Percentiles rank a stretch among this genome's conserved stretches.
phyloP scores from a whole-genome alignment of 2,888 invertebrate genomes.

The Habrosyne pyritoides region DNA sequence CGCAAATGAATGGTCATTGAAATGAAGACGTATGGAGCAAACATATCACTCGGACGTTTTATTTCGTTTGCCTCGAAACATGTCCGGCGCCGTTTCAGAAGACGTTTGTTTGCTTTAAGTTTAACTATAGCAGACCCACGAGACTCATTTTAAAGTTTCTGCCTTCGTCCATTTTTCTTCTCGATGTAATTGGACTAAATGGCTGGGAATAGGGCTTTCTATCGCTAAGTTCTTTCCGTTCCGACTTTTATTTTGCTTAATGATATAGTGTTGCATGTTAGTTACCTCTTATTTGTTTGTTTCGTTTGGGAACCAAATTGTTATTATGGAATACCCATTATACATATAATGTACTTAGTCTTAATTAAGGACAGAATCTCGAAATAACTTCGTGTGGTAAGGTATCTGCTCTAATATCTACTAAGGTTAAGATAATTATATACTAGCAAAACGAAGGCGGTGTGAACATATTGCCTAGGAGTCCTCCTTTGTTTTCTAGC shows the following conservation, averaged over 20 bases:
- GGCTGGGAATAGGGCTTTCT: background rate
- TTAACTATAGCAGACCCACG: constrained; percentile 44
- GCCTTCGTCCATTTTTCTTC: constrained; percentile 46
- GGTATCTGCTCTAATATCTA: too few relatives aligned
- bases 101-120: constrained; percentile 53
- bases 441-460: too few relatives aligned
- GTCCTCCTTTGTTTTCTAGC: too few relatives aligned
- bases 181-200: constrained; percentile 43
- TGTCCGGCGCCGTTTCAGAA: constrained; percentile 42
- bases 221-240: background rate
- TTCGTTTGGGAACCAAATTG: too few relatives aligned
- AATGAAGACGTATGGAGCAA: constrained; percentile 70
- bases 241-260: background rate
- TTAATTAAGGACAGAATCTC: too few relatives aligned
- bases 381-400: too few relatives aligned
- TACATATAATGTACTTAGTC: too few relatives aligned
- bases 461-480: too few relatives aligned
- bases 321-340: too few relatives aligned
- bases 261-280: background rate
- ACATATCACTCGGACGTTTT: constrained; percentile 68
- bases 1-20: constrained; percentile 73
- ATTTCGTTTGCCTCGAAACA: constrained; percentile 57
- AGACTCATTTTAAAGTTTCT: constrained; percentile 54
- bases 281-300: background rate
- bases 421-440: too few relatives aligned